Conservation (phyloP, 1,140 invertebrate species). For the Macrosteles quadrilineatus region DNA sequence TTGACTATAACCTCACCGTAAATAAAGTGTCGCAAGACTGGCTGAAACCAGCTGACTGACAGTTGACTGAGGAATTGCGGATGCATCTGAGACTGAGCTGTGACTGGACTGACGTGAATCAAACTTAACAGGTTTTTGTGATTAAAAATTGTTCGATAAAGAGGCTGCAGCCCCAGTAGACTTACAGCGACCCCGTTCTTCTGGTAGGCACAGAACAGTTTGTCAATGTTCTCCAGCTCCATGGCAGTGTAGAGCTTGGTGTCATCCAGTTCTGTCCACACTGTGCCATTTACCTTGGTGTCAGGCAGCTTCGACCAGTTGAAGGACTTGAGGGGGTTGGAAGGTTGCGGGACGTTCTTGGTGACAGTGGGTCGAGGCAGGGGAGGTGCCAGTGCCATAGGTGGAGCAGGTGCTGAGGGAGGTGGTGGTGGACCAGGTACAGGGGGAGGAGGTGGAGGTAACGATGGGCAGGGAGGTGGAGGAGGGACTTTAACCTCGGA, state of each 20-base stretch:
- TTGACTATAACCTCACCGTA: too few species aligned
- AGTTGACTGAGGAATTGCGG: too few species aligned
- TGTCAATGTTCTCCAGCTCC: slow-evolving; percentile 91
- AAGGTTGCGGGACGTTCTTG: slow-evolving; percentile 85
- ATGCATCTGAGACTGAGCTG: too few species aligned
- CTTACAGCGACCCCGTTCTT: slow-evolving; percentile 79
- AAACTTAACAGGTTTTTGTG: too few species aligned
- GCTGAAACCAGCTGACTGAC: too few species aligned
- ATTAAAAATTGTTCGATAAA: too few species aligned
- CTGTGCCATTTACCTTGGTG: slow-evolving; percentile 82
- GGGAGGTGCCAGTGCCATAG: slow-evolving; percentile 57
- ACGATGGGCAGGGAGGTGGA: slow-evolving; percentile 52
- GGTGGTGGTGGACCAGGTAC: slow-evolving; percentile 54
- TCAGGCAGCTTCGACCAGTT: slow-evolving; percentile 97
- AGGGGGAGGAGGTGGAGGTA: slow-evolving; percentile 60
- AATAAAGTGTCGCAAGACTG: too few species aligned
- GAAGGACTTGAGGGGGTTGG: slow-evolving; percentile 92
- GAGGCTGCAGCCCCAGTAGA: too few species aligned
- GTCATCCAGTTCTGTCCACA: slow-evolving; percentile 94
- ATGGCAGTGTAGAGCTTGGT: slow-evolving; percentile 88
- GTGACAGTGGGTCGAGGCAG: slow-evolving; percentile 56
- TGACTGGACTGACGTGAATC: too few species aligned
- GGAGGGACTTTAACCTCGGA: slow-evolving; percentile 26
- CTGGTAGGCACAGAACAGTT: slow-evolving; percentile 94
- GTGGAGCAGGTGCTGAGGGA: slow-evolving; percentile 56